Evolutionary conservation across 2,113 vertebrate species (phyloP).

Genomic region (Calidris pygmaea): DNA sequence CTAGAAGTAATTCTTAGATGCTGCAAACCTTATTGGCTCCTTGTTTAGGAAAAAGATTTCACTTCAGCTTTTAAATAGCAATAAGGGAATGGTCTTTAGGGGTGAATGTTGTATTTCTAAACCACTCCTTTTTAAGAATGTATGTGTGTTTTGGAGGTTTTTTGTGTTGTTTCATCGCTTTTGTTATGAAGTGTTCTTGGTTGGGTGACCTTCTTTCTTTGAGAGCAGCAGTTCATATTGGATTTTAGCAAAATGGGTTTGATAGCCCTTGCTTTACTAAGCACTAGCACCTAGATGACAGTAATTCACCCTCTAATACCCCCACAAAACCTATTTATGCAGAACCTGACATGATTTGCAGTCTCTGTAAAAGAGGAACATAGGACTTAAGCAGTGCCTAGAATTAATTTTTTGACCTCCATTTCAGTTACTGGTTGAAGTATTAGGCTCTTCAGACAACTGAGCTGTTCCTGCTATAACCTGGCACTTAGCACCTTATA

Average conservation of each 20-base stretch:
- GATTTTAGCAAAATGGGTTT: constrained; percentile 41
- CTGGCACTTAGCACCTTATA: not conserved
- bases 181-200: not conserved
- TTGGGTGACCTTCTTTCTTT: constrained; percentile 48
- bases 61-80: not conserved
- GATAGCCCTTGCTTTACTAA: constrained; percentile 51
- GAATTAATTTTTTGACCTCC: constrained; percentile 57
- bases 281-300: constrained; percentile 44
- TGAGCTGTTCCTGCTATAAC: not conserved
- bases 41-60: constrained; percentile 27
- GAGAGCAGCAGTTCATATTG: constrained; percentile 12
- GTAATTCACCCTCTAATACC: constrained; percentile 52
- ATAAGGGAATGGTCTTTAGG: not conserved
- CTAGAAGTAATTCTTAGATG: constrained; percentile 40
- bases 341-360: constrained; percentile 58
- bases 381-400: constrained; percentile 1
- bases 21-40: constrained; percentile 18
- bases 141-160: not conserved
- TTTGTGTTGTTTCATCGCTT: not conserved
- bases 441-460: not conserved
- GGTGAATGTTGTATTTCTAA: not conserved
- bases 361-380: not conserved
- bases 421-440: constrained; percentile 36
- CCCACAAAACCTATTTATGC: constrained; percentile 54
- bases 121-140: not conserved